Conservation (phyloP, 2,797 vertebrate species). For the Serranus cabrilla region DNA sequence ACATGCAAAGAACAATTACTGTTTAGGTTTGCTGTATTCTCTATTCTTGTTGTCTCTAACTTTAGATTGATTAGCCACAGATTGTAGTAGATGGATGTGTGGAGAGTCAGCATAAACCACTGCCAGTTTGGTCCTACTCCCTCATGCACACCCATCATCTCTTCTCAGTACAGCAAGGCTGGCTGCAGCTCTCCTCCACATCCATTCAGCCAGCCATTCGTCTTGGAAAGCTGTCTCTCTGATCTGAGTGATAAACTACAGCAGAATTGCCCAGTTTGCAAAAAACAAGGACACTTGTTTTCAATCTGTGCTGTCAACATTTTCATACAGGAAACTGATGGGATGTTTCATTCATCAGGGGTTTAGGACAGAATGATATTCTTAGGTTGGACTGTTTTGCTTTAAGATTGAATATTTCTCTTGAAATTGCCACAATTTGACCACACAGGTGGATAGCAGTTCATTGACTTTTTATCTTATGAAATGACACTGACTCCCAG, state of each 20-base stretch:
- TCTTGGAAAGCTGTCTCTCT: slow-evolving; percentile 86
- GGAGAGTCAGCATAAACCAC: slow-evolving; percentile 89
- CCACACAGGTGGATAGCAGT: slow-evolving; percentile 20
- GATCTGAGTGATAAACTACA: slow-evolving; percentile 88
- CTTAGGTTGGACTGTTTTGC: slow-evolving; percentile 50
- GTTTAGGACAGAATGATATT: slow-evolving; percentile 62
- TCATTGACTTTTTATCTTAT: slow-evolving; percentile 27
- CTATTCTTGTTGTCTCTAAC: slow-evolving; percentile 79
- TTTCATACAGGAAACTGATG: slow-evolving; percentile 84
- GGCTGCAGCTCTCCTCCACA: slow-evolving; percentile 81
- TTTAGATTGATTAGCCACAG: slow-evolving; percentile 90
- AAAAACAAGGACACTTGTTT: slow-evolving; percentile 87
- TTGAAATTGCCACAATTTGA: slow-evolving; percentile 45
- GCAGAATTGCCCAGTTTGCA: slow-evolving; percentile 86
- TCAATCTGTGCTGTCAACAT: slow-evolving; percentile 87
- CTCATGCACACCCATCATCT: slow-evolving; percentile 85
- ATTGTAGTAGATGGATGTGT: slow-evolving; percentile 88
- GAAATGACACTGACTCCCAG: slow-evolving; percentile 5
- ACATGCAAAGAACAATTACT: slow-evolving; percentile 71
- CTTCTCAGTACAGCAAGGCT: slow-evolving; percentile 76
- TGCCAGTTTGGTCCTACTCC: slow-evolving; percentile 85
- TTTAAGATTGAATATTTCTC: slow-evolving; percentile 48
- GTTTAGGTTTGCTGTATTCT: slow-evolving; percentile 77
- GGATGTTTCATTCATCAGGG: slow-evolving; percentile 81
- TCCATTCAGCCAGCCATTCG: slow-evolving; percentile 84